Percentiles rank a stretch among this genome's conserved stretches.
Evolutionary conservation across 2,113 vertebrate species (phyloP).

Genomic region (Nibea albiflora): DNA sequence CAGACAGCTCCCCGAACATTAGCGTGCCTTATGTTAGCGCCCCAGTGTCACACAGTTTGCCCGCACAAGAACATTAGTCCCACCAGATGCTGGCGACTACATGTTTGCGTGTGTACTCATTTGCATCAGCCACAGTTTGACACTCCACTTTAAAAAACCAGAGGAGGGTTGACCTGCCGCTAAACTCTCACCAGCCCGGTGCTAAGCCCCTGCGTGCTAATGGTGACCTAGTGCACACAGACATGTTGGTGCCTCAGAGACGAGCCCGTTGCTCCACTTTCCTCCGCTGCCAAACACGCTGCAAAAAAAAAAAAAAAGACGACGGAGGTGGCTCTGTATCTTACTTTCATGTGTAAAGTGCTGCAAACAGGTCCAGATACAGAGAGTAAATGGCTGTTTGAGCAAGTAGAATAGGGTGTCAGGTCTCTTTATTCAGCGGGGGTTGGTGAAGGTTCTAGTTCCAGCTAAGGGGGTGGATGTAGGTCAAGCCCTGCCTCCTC

Average conservation of each 20-base stretch:
- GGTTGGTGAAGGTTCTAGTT: constrained; percentile 64
- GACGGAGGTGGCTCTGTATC: neutral
- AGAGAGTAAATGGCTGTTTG: constrained; percentile 32
- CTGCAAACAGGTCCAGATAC: constrained; percentile 30
- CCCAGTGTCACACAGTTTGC: constrained; percentile 40
- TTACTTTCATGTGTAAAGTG: constrained; percentile 15
- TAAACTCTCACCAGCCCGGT: constrained; percentile 86
- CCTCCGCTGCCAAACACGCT: constrained; percentile 40
- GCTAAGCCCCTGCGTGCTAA: constrained; percentile 91
- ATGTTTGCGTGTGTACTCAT: constrained; percentile 50
- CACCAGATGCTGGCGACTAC: constrained; percentile 57
- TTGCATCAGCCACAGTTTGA: constrained; percentile 86
- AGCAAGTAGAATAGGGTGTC: constrained; percentile 40
- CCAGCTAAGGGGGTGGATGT: constrained; percentile 77
- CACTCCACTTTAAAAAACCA: constrained; percentile 83
- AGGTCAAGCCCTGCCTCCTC: constrained; percentile 80
- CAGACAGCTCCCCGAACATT: constrained; percentile 16
- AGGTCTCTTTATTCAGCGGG: constrained; percentile 62
- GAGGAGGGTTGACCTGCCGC: constrained; percentile 86
- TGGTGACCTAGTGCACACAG: constrained; percentile 89
- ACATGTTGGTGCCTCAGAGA: constrained; percentile 88
- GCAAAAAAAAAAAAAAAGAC: neutral
- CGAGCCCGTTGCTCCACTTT: constrained; percentile 75
- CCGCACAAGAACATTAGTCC: constrained; percentile 36
- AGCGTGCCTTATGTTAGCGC: constrained; percentile 40